phyloP scores from a whole-genome alignment of 1,140 invertebrate species.

The Bombyx mandarina region DNA sequence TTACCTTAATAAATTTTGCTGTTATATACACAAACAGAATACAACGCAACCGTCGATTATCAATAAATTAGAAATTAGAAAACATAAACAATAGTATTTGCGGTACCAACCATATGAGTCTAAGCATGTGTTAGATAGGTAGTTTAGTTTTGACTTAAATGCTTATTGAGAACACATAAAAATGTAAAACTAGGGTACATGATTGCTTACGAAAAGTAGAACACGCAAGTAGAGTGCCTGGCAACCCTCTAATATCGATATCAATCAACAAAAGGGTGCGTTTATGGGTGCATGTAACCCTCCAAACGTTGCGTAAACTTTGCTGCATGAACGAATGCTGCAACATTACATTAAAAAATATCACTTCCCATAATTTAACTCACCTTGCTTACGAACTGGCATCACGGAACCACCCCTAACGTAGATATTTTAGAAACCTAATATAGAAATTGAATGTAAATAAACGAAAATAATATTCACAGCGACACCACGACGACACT shows the following conservation, averaged over 20 bases:
- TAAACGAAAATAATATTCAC: conserved; percentile 47
- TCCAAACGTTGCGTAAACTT: neutral
- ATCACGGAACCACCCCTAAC: conserved; percentile 68
- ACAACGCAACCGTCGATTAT: too few relatives aligned
- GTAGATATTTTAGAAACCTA: conserved; percentile 54
- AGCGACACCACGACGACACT: conserved; percentile 25
- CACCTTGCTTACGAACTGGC: conserved; percentile 72
- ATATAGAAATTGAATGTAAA: conserved; percentile 35
- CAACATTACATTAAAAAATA: too few relatives aligned
- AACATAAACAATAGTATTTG: too few relatives aligned
- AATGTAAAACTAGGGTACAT: too few relatives aligned
- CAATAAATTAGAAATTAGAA: too few relatives aligned
- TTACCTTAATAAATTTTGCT: too few relatives aligned
- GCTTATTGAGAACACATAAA: too few relatives aligned
- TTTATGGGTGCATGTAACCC: neutral
- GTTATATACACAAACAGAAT: too few relatives aligned
- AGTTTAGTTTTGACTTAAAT: too few relatives aligned
- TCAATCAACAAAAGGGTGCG: conserved; percentile 25
- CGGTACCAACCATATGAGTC: too few relatives aligned
- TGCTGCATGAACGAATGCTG: too few relatives aligned
- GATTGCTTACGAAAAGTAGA: conserved; percentile 4
- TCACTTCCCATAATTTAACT: neutral
- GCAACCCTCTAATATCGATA: conserved; percentile 26
- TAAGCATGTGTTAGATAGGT: too few relatives aligned
- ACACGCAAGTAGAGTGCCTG: conserved; percentile 7